These are phyloP conservation scores for Bucco capensis DNA, from an alignment of 2,113 vertebrate species.

Conservation along the genomic window DNA sequence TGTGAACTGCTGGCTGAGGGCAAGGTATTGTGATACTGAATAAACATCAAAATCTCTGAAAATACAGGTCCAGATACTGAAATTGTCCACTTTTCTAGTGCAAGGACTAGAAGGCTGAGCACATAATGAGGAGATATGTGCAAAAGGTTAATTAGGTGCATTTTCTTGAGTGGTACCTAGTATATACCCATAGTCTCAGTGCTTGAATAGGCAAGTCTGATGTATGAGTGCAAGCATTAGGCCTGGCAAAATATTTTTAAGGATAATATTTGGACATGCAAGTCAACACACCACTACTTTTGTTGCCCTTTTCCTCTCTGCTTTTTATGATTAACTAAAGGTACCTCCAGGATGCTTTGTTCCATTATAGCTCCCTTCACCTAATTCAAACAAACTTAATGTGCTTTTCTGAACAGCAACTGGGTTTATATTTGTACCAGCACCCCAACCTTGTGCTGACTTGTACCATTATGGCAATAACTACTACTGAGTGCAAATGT, in stretches of 20 bases:
- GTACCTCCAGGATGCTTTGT: slow-evolving; percentile 15
- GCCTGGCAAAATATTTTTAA: neutral
- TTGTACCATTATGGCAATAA: slow-evolving; percentile 32
- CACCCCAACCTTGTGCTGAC: slow-evolving; percentile 49
- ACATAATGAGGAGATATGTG: neutral
- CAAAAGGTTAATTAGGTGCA: neutral
- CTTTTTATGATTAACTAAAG: neutral
- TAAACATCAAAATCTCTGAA: neutral
- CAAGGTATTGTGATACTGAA: neutral
- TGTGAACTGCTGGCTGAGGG: neutral
- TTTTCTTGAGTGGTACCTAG: neutral
- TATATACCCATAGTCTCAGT: neutral
- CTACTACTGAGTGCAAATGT: slow-evolving; percentile 49
- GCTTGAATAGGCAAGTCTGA: neutral
- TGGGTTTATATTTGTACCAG: slow-evolving; percentile 18
- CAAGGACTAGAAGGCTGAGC: neutral
- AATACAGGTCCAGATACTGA: neutral
- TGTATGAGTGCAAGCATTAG: neutral
- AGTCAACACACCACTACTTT: neutral
- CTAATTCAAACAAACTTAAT: neutral
- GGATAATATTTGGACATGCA: neutral
- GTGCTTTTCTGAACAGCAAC: slow-evolving; percentile 25
- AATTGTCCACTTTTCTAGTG: neutral
- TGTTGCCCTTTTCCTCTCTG: neutral
- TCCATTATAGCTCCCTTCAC: neutral